These are phyloP conservation scores for Botia kubotai DNA, from an alignment of 2,797 vertebrate species.

Conservation along the genomic window DNA sequence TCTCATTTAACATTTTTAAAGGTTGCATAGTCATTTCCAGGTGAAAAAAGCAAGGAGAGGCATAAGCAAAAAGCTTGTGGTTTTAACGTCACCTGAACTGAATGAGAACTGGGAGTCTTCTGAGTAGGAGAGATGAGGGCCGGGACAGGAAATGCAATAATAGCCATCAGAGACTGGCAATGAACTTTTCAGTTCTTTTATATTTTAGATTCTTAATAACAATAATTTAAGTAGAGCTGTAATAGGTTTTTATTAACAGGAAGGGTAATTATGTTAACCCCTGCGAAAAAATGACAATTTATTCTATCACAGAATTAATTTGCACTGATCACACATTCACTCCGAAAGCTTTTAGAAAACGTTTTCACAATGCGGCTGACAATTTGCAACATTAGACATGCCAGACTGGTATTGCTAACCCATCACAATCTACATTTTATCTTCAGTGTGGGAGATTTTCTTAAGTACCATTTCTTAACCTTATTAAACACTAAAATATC, in stretches of 20 bases:
- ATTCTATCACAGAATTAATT: slow-evolving; percentile 45
- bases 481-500: slow-evolving; percentile 22
- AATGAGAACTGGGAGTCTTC: background rate
- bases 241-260: slow-evolving; percentile 39
- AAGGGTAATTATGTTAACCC: slow-evolving; percentile 49
- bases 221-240: slow-evolving; percentile 39
- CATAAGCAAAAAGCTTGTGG: slow-evolving; percentile 35
- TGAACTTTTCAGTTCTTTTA: slow-evolving; percentile 8
- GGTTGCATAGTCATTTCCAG: slow-evolving; percentile 68
- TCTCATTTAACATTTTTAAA: slow-evolving; percentile 75
- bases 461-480: slow-evolving; percentile 18
- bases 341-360: slow-evolving; percentile 19
- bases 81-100: slow-evolving; percentile 28
- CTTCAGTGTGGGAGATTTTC: slow-evolving; percentile 16
- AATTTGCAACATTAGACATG: slow-evolving; percentile 43
- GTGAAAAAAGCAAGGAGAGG: slow-evolving; percentile 21
- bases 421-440: slow-evolving; percentile 39
- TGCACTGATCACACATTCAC: slow-evolving; percentile 35
- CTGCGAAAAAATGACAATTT: slow-evolving; percentile 40
- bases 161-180: slow-evolving; percentile 4
- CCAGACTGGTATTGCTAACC: slow-evolving; percentile 7
- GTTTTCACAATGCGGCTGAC: slow-evolving; percentile 35
- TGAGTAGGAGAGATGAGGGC: background rate
- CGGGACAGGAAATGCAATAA: background rate
- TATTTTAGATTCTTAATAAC: slow-evolving; percentile 62